These are phyloP conservation scores for Astreopora myriophthalma DNA, from an alignment of 64 coral and sea anemone genomes.

Conservation along the genomic window DNA sequence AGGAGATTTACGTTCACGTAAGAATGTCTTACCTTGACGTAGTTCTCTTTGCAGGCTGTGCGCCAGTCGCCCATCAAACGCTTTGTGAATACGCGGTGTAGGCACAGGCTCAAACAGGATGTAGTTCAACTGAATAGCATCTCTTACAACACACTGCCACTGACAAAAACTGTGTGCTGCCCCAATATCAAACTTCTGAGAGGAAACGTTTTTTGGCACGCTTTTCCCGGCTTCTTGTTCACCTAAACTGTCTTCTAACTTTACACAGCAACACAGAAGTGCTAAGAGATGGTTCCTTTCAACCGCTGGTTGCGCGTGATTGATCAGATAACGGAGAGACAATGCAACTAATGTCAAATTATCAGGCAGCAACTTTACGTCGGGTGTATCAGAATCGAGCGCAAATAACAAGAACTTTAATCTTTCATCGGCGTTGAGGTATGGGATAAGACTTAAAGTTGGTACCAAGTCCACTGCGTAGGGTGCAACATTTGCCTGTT, in stretches of 20 bases:
- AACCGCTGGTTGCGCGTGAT: constrained; percentile 17
- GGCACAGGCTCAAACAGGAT: constrained; percentile 48
- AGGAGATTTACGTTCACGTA: background rate
- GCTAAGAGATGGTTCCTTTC: background rate
- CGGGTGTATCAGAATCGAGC: constrained; percentile 25
- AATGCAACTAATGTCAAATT: constrained; percentile 44
- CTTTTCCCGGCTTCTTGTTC: background rate
- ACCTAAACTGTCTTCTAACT: background rate
- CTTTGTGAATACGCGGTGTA: constrained; percentile 45
- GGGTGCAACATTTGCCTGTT: constrained; percentile 14
- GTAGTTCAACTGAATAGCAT: constrained; percentile 57
- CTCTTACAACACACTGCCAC: constrained; percentile 79
- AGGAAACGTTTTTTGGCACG: background rate
- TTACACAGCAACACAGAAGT: constrained; percentile 1
- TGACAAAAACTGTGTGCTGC: constrained; percentile 82
- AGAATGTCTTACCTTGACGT: constrained; percentile 15
- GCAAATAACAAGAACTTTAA: constrained; percentile 6
- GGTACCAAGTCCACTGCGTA: constrained; percentile 22
- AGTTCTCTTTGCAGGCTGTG: constrained; percentile 8
- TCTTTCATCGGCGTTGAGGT: background rate
- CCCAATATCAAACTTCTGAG: background rate
- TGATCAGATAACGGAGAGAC: constrained; percentile 63
- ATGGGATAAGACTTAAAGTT: constrained; percentile 3
- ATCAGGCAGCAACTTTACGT: constrained; percentile 8
- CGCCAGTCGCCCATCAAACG: constrained; percentile 49